These are phyloP conservation scores for Listronotus bonariensis DNA, from an alignment of 1,140 invertebrate genomes.

Conservation along the genomic window DNA sequence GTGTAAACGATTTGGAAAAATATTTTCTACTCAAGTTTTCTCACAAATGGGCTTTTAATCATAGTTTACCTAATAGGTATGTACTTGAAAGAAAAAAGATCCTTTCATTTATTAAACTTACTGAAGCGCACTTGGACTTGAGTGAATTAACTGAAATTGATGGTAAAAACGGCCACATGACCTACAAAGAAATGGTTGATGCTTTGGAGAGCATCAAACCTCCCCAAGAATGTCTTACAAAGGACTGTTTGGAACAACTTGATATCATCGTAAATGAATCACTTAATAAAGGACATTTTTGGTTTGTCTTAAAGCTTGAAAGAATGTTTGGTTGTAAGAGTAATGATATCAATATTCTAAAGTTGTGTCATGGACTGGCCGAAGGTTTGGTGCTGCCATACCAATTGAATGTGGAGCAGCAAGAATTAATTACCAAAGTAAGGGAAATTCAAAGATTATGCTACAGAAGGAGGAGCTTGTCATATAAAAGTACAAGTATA, in stretches of 20 bases:
- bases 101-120: constrained; percentile 48
- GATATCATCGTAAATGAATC: constrained; percentile 23
- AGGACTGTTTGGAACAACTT: constrained; percentile 30
- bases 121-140: not conserved
- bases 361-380: constrained; percentile 58
- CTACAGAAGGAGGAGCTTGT: constrained; percentile 4
- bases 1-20: constrained; percentile 54
- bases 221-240: constrained; percentile 5
- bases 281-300: constrained; percentile 40
- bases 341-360: constrained; percentile 57
- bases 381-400: constrained; percentile 55
- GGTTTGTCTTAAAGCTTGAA: constrained; percentile 56
- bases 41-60: constrained; percentile 60
- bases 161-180: constrained; percentile 13
- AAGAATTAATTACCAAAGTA: constrained; percentile 43
- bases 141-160: constrained; percentile 18
- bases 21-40: constrained; percentile 61
- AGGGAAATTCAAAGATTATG: constrained; percentile 15
- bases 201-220: constrained; percentile 28
- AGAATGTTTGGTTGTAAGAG: constrained; percentile 57
- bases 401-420: constrained; percentile 52
- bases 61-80: constrained; percentile 55
- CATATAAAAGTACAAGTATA: constrained; percentile 15
- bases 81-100: constrained; percentile 62
- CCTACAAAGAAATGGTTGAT: constrained; percentile 43